phyloP scores from a whole-genome alignment of 2,888 invertebrate species.

The Cantharis lateralis region DNA sequence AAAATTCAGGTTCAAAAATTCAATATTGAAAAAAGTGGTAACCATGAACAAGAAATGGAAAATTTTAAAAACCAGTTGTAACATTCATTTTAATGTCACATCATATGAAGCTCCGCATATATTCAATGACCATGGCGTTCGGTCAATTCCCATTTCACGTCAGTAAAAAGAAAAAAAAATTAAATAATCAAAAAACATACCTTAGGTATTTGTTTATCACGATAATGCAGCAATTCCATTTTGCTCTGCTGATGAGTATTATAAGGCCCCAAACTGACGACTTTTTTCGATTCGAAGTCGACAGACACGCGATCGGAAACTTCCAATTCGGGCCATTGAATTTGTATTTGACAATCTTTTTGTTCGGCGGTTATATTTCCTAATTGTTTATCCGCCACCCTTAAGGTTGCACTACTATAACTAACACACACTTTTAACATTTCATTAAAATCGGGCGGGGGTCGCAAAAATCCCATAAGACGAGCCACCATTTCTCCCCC shows the following conservation, averaged over 20 bases:
- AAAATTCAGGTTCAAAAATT: neutral
- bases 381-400: slow-evolving; percentile 56
- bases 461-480: slow-evolving; percentile 80
- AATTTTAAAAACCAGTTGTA: neutral
- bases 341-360: slow-evolving; percentile 70
- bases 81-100: neutral
- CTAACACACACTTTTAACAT: slow-evolving; percentile 78
- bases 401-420: slow-evolving; percentile 73
- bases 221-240: slow-evolving; percentile 81
- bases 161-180: slow-evolving; percentile 2
- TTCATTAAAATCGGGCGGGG: slow-evolving; percentile 77
- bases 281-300: slow-evolving; percentile 57
- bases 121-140: no score
- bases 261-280: slow-evolving; percentile 60
- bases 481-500: slow-evolving; percentile 78
- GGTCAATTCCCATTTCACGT: no score
- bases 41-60: neutral
- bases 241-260: slow-evolving; percentile 74
- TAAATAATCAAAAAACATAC: slow-evolving; percentile 44
- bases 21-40: neutral
- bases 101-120: neutral
- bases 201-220: slow-evolving; percentile 72
- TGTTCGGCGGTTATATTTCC: slow-evolving; percentile 69
- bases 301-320: slow-evolving; percentile 49
- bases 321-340: slow-evolving; percentile 60